Evolutionary conservation across 2,797 vertebrate genomes (phyloP).

Genomic region (Peromyscus nudipes): DNA sequence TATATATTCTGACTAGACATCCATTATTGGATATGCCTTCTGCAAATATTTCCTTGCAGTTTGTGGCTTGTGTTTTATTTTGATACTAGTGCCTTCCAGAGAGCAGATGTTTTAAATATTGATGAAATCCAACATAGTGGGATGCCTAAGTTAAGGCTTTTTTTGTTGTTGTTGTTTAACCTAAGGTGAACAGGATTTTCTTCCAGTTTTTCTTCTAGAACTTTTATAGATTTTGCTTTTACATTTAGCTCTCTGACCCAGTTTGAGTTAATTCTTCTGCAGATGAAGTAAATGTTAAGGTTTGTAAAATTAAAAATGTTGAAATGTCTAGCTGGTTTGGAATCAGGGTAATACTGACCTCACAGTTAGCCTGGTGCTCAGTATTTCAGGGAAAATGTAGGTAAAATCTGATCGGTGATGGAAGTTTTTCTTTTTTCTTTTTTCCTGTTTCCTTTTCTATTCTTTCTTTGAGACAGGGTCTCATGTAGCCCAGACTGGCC

Average conservation of each 20-base stretch:
- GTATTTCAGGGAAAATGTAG: not conserved
- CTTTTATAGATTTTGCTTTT: constrained; percentile 42
- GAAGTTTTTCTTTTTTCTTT: not conserved
- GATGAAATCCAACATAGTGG: not conserved
- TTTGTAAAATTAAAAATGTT: constrained; percentile 47
- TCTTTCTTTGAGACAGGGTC: not conserved
- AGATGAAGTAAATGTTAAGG: not conserved
- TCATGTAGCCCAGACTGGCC: not conserved
- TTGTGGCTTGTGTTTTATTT: constrained; percentile 64
- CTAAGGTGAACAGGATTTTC: constrained; percentile 27
- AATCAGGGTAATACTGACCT: not conserved
- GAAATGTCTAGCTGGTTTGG: constrained; percentile 12
- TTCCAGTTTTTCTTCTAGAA: constrained; percentile 41
- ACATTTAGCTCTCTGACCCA: not conserved
- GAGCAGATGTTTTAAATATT: constrained; percentile 53
- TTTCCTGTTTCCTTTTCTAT: not conserved
- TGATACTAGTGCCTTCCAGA: constrained; percentile 41
- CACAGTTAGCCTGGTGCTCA: not conserved
- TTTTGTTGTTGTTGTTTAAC: not conserved
- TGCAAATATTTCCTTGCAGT: constrained; percentile 65
- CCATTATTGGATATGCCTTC: constrained; percentile 48
- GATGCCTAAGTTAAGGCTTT: not conserved
- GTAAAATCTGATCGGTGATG: not conserved
- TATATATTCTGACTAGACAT: constrained; percentile 65
- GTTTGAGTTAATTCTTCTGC: constrained; percentile 54